Evolutionary conservation across 2,113 vertebrate species (phyloP).

Genomic region (Propithecus coquereli): DNA sequence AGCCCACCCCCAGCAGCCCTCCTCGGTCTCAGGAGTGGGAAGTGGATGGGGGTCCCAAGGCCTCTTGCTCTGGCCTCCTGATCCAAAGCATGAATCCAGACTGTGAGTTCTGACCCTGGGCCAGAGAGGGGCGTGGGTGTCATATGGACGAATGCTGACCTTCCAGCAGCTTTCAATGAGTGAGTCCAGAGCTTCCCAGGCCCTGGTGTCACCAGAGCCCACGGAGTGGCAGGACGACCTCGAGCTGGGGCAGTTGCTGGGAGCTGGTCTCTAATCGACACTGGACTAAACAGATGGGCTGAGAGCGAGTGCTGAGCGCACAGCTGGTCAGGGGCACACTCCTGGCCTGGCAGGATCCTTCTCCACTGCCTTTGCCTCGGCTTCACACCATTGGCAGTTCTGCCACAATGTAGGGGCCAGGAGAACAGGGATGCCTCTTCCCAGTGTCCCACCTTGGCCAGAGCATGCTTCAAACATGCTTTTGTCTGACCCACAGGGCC

Average conservation of each 20-base stretch:
- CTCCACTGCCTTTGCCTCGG: background rate
- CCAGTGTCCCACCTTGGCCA: background rate
- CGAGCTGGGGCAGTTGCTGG: background rate
- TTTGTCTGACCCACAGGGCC: slow-evolving; percentile 57
- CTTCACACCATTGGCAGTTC: background rate
- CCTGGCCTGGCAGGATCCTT: background rate
- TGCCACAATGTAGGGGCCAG: background rate
- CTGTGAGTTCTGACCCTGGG: background rate
- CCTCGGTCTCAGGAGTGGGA: background rate
- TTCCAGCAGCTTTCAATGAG: background rate
- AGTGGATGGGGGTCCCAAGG: background rate
- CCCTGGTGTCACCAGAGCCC: background rate
- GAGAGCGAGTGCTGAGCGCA: background rate
- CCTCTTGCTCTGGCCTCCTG: background rate
- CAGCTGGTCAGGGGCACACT: background rate
- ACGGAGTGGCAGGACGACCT: too few relatives aligned
- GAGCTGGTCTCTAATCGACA: background rate
- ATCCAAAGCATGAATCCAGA: background rate
- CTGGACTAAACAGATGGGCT: too few relatives aligned
- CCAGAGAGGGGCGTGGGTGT: background rate
- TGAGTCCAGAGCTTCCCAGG: background rate
- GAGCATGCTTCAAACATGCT: background rate
- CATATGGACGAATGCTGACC: background rate
- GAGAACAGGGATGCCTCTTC: background rate
- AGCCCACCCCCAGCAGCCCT: background rate